A percentile compares a stretch with the other conserved stretches of the same genome.
Conservation (phyloP, 2,797 vertebrate species). For the Periophthalmus magnuspinnatus region DNA sequence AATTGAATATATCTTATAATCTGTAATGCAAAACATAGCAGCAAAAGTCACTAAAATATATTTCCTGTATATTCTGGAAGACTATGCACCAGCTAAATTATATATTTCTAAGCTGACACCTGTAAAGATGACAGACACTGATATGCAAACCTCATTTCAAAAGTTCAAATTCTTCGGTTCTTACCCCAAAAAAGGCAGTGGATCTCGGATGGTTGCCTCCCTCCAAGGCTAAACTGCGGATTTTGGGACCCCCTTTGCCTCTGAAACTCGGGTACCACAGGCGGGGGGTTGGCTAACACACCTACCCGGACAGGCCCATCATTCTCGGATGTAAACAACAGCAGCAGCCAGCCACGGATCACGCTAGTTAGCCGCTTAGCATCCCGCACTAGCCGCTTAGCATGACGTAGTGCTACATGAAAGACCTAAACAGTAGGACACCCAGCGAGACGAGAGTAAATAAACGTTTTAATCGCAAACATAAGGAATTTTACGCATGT, state of each 20-base stretch:
- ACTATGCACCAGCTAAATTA: neutral
- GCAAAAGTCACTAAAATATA: neutral
- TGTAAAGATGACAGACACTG: neutral
- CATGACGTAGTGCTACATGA: slow-evolving; percentile 14
- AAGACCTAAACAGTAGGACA: neutral
- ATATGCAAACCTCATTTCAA: neutral
- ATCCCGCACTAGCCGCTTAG: slow-evolving; percentile 47
- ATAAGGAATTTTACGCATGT: neutral
- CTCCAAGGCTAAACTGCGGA: slow-evolving; percentile 18
- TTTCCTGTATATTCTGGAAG: too few species aligned
- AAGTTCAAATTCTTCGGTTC: neutral
- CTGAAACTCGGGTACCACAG: slow-evolving; percentile 32
- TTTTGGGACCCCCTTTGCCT: slow-evolving; percentile 24
- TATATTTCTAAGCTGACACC: neutral
- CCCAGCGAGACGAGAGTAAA: neutral
- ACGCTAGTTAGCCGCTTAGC: slow-evolving; percentile 7
- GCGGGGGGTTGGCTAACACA: slow-evolving; percentile 52
- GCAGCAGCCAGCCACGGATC: slow-evolving; percentile 26
- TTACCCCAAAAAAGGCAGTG: slow-evolving; percentile 34
- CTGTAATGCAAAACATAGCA: neutral
- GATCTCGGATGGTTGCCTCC: slow-evolving; percentile 13
- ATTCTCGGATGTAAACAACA: slow-evolving; percentile 65
- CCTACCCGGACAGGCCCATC: slow-evolving; percentile 58
- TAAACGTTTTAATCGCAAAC: neutral
- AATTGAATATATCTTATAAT: neutral